phyloP scores from a whole-genome alignment of 2,797 vertebrate genomes.

The Dryobates pubescens region DNA sequence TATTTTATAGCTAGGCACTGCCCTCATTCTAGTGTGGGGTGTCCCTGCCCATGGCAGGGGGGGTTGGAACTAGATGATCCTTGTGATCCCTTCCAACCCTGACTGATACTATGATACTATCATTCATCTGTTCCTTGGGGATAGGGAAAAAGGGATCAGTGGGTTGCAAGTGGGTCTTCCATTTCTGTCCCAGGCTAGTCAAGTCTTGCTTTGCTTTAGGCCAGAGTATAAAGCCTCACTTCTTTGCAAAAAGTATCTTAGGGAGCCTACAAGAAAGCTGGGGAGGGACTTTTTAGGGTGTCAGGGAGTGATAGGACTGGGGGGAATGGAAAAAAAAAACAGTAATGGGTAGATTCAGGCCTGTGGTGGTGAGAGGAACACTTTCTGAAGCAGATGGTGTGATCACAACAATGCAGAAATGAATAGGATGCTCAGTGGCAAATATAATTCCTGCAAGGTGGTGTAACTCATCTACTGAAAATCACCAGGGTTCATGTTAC shows the following conservation, averaged over 20 bases:
- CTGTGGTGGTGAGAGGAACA: neutral
- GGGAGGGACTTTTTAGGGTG: no score
- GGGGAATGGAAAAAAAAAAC: no score
- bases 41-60: no score
- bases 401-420: constrained; percentile 1
- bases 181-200: neutral
- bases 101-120: no score
- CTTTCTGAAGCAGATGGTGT: neutral
- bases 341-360: no score
- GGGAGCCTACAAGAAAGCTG: no score
- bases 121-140: neutral
- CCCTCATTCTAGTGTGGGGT: neutral
- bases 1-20: neutral
- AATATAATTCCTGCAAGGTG: neutral
- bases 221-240: neutral
- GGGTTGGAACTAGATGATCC: no score
- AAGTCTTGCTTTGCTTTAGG: neutral
- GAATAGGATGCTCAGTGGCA: constrained; percentile 4
- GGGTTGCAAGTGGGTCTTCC: neutral
- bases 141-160: neutral
- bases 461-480: constrained; percentile 23
- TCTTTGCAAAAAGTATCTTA: neutral
- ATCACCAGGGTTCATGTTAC: neutral
- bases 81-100: no score
- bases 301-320: no score